Evolutionary conservation across 2,888 invertebrate species (phyloP).

Genomic region (Bellardia pandia): DNA sequence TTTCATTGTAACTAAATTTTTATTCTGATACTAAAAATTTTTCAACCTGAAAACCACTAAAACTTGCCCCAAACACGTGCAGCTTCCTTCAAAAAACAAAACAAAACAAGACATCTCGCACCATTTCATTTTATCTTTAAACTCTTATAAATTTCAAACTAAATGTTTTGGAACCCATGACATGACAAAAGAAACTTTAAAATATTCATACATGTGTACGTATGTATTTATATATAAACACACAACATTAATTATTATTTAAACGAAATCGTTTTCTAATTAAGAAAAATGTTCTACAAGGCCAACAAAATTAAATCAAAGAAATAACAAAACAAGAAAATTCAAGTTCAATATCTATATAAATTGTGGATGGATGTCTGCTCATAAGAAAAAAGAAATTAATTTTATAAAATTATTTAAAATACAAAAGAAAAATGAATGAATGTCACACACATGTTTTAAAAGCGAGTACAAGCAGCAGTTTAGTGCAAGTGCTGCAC

Average conservation of each 20-base stretch:
- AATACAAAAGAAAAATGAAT: not conserved
- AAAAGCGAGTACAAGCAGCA: not conserved
- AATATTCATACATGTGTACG: not conserved
- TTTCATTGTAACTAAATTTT: too few species aligned
- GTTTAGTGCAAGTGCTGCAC: constrained; percentile 51
- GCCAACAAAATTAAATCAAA: constrained; percentile 40
- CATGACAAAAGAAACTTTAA: constrained; percentile 8
- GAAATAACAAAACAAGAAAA: not conserved
- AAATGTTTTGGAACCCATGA: constrained; percentile 34
- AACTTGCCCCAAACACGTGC: constrained; percentile 16
- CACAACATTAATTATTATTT: constrained; percentile 47
- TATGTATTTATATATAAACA: not conserved
- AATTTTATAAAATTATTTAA: constrained; percentile 47
- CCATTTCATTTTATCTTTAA: constrained; percentile 13
- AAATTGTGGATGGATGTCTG: constrained; percentile 9
- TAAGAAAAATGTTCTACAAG: constrained; percentile 61
- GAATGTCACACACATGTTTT: constrained; percentile 41
- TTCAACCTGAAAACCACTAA: not conserved
- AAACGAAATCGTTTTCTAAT: constrained; percentile 49
- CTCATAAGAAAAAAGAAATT: constrained; percentile 27
- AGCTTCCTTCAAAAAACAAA: not conserved
- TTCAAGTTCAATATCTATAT: constrained; percentile 59
- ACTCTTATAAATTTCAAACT: constrained; percentile 51
- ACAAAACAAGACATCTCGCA: not conserved
- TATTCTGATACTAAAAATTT: not conserved